Evolutionary conservation across 1,140 invertebrate genomes (phyloP), one percentile per base, ranked within the genome.

Genomic region (Psilanteris sp.): DNA sequence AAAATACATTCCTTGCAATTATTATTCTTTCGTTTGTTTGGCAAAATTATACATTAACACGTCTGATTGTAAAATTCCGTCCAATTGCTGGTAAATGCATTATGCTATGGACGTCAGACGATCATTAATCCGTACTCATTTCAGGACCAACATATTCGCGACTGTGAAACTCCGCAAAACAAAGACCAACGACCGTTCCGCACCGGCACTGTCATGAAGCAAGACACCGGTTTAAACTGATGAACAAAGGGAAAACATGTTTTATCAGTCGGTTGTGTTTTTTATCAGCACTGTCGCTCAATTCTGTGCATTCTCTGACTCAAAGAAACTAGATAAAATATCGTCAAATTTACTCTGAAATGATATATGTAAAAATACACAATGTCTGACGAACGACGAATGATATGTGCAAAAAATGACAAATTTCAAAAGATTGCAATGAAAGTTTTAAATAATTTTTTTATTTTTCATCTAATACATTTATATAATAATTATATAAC

Each of bases 151-250:
- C 82, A 92, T 94, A 83, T 95, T 95, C 83, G 93, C 94, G 32
- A 95, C 94, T 44, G 94, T 96, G 79, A 96, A 95, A 89, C 91
- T 95, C 79, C 91, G 94, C 81, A 96, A 96, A 90, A 93, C 93
- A 57, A 92, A 94, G 88, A 95, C 94, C 83, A 94, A 95, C 85
- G 94, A 96, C 87, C 91, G 94, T 77, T 94, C 93, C 39, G 93
- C 93, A 74, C 94, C 94, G 36, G 86, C 87, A 9, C 71, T 89
- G 43, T 87, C 83, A 85, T 88, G 84, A 85, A 79, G 79, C 71
- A 79, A 81, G 44, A 71, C 72, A 54, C 55, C 37, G 34, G 39
- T 55, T 68, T 77, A 54, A 71, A 55, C 34, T 22, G 27, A 52
- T 50, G 59, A 55, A 55, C 55, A 66, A 68, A 71, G 50, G 41